Conservation (phyloP, 1,140 invertebrate genomes). For the Batillaria attramentaria region DNA sequence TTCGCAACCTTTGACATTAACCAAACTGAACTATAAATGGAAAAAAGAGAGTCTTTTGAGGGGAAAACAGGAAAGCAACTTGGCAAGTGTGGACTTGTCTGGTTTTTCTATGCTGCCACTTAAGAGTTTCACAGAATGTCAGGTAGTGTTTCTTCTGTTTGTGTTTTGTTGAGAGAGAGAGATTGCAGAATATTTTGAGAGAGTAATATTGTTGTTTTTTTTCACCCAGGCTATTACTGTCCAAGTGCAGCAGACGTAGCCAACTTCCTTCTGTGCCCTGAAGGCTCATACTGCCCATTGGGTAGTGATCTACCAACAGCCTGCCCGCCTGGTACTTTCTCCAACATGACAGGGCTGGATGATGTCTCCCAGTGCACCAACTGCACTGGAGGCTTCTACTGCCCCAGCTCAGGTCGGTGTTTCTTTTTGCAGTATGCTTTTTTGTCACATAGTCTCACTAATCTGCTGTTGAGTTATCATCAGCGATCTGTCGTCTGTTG, state of each 20-base stretch:
- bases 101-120: no score
- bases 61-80: not conserved
- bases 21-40: no score
- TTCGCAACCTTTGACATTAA: no score
- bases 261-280: constrained; percentile 56
- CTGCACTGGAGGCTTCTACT: constrained; percentile 64
- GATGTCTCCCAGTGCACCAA: constrained; percentile 52
- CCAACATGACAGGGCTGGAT: constrained; percentile 57
- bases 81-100: no score
- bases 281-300: constrained; percentile 60
- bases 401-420: constrained; percentile 59
- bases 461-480: no score
- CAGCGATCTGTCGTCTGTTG: no score
- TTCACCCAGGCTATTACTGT: constrained; percentile 63
- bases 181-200: no score
- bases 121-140: no score
- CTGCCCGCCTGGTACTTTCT: constrained; percentile 65
- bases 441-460: not conserved
- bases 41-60: not conserved
- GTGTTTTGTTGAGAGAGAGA: no score
- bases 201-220: not conserved
- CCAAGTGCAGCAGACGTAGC: constrained; percentile 49
- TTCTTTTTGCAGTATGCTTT: not conserved
- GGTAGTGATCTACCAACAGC: constrained; percentile 51
- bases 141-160: no score